phyloP scores from a whole-genome alignment of 2,888 invertebrate genomes.

The Neoaliturus tenellus region DNA sequence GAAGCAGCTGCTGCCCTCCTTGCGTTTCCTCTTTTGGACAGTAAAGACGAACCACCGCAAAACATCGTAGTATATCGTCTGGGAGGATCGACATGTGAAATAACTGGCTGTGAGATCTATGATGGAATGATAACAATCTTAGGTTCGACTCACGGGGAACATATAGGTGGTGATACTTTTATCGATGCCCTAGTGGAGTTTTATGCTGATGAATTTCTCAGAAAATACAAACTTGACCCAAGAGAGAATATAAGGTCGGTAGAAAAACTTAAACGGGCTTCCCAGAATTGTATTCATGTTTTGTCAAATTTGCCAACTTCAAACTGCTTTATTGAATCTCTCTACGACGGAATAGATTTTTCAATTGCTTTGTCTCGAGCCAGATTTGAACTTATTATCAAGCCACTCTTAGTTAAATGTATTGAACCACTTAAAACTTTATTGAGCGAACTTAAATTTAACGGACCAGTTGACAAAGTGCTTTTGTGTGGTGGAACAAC shows the following conservation, averaged over 20 bases:
- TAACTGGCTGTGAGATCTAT: background rate
- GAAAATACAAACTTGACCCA: background rate
- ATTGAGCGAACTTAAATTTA: background rate
- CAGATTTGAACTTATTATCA: background rate
- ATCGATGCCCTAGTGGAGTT: background rate
- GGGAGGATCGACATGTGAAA: conserved; percentile 3
- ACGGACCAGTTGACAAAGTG: background rate
- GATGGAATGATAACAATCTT: background rate
- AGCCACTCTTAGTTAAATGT: background rate
- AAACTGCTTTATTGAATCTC: conserved; percentile 17
- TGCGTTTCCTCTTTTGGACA: background rate
- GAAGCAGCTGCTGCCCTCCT: conserved; percentile 10
- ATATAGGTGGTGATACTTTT: background rate
- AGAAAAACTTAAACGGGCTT: background rate
- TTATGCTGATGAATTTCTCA: background rate
- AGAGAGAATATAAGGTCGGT: background rate
- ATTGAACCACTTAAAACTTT: background rate
- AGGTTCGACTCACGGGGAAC: background rate
- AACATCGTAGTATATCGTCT: background rate
- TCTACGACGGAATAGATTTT: conserved; percentile 10
- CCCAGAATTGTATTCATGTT: background rate
- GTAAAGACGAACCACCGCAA: background rate
- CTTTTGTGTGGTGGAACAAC: conserved; percentile 4
- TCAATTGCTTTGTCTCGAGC: background rate
- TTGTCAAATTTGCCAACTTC: background rate